Percentiles rank a stretch among this genome's conserved stretches.
Conservation (phyloP, 2,113 vertebrate species). For the Triplophysa tibetana region DNA sequence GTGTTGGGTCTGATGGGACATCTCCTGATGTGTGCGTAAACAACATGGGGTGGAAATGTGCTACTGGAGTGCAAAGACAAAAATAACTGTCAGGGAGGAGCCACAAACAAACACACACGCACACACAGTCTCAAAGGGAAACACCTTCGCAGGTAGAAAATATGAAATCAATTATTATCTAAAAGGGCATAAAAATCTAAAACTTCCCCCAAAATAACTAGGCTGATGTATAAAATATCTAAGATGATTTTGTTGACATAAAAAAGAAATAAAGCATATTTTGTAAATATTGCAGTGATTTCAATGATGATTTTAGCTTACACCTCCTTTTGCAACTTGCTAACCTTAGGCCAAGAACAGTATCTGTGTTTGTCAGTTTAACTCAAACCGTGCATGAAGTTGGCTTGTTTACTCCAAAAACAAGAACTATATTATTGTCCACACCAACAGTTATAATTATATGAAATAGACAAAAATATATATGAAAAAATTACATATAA, state of each 20-base stretch:
- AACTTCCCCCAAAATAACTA: neutral
- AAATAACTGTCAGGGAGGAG: slow-evolving; percentile 41
- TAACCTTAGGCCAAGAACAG: too few relatives aligned
- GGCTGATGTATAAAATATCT: neutral
- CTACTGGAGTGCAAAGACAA: slow-evolving; percentile 26
- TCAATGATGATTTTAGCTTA: neutral
- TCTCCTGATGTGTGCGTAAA: slow-evolving; percentile 25
- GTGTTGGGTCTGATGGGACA: slow-evolving; percentile 18
- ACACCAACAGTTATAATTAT: too few relatives aligned
- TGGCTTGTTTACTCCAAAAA: too few relatives aligned
- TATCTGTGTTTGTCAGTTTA: too few relatives aligned
- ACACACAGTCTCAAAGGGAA: slow-evolving; percentile 21
- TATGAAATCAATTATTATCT: neutral
- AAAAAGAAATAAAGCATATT: neutral
- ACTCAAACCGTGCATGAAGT: neutral
- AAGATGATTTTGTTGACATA: neutral
- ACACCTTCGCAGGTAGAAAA: neutral
- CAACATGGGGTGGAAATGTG: slow-evolving; percentile 33
- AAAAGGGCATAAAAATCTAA: neutral
- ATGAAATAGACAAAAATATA: too few relatives aligned
- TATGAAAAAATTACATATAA: too few relatives aligned
- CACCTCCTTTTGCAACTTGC: neutral
- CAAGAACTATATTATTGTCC: too few relatives aligned
- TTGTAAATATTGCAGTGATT: neutral
- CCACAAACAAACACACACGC: slow-evolving; percentile 27